Evolutionary conservation across 1,140 invertebrate species (phyloP).

Genomic region (Parapsyche elsis): DNA sequence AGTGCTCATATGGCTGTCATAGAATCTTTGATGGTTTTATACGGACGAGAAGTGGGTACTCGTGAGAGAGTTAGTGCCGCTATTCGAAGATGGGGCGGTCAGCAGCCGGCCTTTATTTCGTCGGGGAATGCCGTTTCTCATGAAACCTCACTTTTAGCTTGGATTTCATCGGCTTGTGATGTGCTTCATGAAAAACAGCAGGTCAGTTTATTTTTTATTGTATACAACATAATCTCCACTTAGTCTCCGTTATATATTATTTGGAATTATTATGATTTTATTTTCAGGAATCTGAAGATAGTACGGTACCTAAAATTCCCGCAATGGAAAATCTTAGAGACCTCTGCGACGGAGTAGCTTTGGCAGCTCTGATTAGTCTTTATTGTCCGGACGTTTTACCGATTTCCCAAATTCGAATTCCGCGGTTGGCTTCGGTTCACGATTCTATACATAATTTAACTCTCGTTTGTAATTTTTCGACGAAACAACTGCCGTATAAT

Average conservation of each 20-base stretch:
- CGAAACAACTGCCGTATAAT: slow-evolving; percentile 83
- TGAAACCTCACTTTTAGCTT: slow-evolving; percentile 89
- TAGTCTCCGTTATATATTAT: no score
- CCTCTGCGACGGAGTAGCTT: slow-evolving; percentile 90
- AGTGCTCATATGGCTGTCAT: slow-evolving; percentile 96
- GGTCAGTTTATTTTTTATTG: slow-evolving; percentile 22
- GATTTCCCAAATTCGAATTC: slow-evolving; percentile 78
- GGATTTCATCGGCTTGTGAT: slow-evolving; percentile 88
- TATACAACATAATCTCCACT: not conserved
- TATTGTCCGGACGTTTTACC: slow-evolving; percentile 92
- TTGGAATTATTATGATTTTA: not conserved
- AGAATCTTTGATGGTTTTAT: slow-evolving; percentile 95
- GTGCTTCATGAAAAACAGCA: slow-evolving; percentile 69
- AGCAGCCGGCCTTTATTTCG: slow-evolving; percentile 64
- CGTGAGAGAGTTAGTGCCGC: slow-evolving; percentile 88
- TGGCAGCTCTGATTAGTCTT: slow-evolving; percentile 90
- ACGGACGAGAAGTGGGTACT: slow-evolving; percentile 93
- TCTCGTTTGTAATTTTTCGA: slow-evolving; percentile 89
- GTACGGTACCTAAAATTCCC: slow-evolving; percentile 34
- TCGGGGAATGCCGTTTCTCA: slow-evolving; percentile 64
- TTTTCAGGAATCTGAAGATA: slow-evolving; percentile 47
- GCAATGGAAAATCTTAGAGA: slow-evolving; percentile 64
- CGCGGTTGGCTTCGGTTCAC: slow-evolving; percentile 72
- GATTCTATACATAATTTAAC: slow-evolving; percentile 96
- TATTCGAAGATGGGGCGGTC: slow-evolving; percentile 76